Evolutionary conservation across 2,888 invertebrate genomes (phyloP).

Genomic region (Tetragonula carbonaria): DNA sequence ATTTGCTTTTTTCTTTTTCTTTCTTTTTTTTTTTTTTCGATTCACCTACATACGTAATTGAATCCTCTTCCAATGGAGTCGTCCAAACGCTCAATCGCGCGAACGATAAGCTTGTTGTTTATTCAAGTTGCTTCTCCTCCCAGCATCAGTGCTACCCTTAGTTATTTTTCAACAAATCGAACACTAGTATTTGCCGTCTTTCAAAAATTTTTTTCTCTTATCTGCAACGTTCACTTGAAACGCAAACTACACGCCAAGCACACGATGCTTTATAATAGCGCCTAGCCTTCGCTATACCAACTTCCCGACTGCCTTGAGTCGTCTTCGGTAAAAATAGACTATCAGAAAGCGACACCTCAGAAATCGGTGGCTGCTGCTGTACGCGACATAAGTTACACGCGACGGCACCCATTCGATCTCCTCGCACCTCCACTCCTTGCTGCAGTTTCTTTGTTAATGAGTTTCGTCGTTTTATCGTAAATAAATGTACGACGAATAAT

Average conservation of each 20-base stretch:
- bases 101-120: neutral
- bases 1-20: neutral
- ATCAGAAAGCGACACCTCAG: slow-evolving; percentile 80
- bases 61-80: slow-evolving; percentile 24
- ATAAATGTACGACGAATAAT: neutral
- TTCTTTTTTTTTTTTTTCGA: neutral
- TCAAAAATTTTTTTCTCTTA: slow-evolving; percentile 11
- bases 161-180: neutral
- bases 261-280: slow-evolving; percentile 78
- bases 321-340: slow-evolving; percentile 78
- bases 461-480: slow-evolving; percentile 3
- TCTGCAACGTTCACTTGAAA: slow-evolving; percentile 65
- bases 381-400: slow-evolving; percentile 39
- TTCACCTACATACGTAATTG: slow-evolving; percentile 63
- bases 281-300: slow-evolving; percentile 76
- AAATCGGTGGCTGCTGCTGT: slow-evolving; percentile 57
- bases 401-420: slow-evolving; percentile 14
- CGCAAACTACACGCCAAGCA: slow-evolving; percentile 73
- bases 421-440: neutral
- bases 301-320: slow-evolving; percentile 76
- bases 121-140: neutral
- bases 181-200: slow-evolving; percentile 27
- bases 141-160: neutral
- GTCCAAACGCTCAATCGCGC: slow-evolving; percentile 8
- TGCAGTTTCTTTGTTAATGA: neutral